phyloP scores from a whole-genome alignment of 2,888 invertebrate genomes.

The Alentia gelatinosa region DNA sequence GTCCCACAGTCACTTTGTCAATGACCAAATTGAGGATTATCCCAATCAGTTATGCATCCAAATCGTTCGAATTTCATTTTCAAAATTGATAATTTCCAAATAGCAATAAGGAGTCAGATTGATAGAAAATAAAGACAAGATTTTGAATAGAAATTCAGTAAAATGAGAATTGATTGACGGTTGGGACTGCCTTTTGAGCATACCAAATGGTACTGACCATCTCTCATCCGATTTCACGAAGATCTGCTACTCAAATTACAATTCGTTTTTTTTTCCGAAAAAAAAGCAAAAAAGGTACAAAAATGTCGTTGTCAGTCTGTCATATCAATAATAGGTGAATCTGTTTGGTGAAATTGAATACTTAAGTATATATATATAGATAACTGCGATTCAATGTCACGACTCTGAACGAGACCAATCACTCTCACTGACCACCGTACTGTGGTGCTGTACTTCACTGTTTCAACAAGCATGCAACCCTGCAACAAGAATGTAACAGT shows the following conservation, averaged over 20 bases:
- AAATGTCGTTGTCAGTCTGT: conserved; percentile 26
- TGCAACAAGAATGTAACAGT: conserved; percentile 19
- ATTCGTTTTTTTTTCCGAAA: background rate
- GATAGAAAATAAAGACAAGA: no score
- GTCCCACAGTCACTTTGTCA: background rate
- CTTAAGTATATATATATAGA: background rate
- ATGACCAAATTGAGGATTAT: background rate
- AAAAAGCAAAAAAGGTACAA: conserved; percentile 7
- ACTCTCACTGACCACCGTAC: background rate
- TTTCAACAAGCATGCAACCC: background rate
- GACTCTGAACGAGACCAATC: background rate
- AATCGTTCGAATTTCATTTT: background rate
- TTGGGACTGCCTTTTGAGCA: background rate
- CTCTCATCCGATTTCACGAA: background rate
- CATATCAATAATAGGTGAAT: background rate
- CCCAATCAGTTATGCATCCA: background rate
- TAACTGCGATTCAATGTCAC: background rate
- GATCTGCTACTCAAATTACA: background rate
- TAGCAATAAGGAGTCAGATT: no score
- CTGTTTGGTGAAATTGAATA: background rate
- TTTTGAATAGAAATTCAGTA: background rate
- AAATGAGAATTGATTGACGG: background rate
- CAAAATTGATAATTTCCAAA: no score
- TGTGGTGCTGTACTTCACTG: background rate
- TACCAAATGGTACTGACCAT: background rate